Evolutionary conservation across 2,797 vertebrate genomes (phyloP).

Genomic region (Hippocampus kuda): DNA sequence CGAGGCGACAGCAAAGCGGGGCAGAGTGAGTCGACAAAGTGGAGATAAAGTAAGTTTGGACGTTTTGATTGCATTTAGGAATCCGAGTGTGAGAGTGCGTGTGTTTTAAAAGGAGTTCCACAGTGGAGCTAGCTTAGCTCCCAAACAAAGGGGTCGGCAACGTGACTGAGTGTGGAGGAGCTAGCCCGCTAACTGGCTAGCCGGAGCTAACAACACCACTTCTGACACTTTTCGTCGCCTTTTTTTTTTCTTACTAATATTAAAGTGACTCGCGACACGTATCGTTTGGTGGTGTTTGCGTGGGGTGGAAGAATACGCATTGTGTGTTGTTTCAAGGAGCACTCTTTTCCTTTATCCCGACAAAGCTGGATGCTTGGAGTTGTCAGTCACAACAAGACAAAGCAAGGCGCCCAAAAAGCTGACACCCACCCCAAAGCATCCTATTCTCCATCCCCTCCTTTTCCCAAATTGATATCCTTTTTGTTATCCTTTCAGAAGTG

Average conservation of each 20-base stretch:
- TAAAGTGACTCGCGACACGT: accelerated
- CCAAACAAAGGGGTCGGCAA: slow-evolving; percentile 78
- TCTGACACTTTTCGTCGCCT: neutral
- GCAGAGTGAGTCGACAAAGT: slow-evolving; percentile 25
- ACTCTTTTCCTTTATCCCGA: slow-evolving; percentile 26
- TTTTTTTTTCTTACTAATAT: accelerated
- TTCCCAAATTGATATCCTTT: neutral
- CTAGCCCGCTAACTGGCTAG: slow-evolving; percentile 52
- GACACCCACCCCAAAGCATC: neutral
- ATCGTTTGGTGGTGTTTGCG: accelerated
- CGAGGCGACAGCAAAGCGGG: slow-evolving; percentile 19
- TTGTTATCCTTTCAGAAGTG: slow-evolving; percentile 25
- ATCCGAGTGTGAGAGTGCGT: neutral
- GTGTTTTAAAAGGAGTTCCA: slow-evolving; percentile 11
- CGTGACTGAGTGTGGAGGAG: slow-evolving; percentile 68
- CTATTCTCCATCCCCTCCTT: neutral
- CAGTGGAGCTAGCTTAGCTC: slow-evolving; percentile 50
- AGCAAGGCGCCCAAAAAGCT: slow-evolving; percentile 44
- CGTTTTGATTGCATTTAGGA: neutral
- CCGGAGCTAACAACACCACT: slow-evolving; percentile 42
- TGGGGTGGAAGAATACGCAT: neutral
- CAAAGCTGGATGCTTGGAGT: slow-evolving; percentile 41
- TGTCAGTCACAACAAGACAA: slow-evolving; percentile 64
- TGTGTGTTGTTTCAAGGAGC: neutral
- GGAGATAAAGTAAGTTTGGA: slow-evolving; percentile 44